Evolutionary conservation across 2,797 vertebrate species (phyloP).

Genomic region (Anguilla anguilla): DNA sequence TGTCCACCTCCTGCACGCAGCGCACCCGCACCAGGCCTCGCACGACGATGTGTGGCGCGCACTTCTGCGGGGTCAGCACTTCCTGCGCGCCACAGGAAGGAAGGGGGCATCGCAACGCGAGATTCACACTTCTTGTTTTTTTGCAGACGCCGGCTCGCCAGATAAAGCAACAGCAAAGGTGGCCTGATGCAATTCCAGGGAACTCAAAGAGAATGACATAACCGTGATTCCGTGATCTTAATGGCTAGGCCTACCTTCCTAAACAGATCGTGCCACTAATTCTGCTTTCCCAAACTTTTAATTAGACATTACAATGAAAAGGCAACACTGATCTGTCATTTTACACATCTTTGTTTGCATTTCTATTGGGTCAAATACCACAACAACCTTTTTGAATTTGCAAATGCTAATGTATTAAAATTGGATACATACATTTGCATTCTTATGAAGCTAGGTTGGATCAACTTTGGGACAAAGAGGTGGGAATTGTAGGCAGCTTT

Average conservation of each 20-base stretch:
- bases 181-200: background rate
- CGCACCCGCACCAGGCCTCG: constrained; percentile 83
- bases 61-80: constrained; percentile 86
- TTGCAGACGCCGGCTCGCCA: background rate
- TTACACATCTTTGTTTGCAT: background rate
- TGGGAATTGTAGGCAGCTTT: background rate
- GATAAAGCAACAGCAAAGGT: background rate
- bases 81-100: constrained; percentile 72
- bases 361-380: background rate
- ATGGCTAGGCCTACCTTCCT: background rate
- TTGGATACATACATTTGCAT: background rate
- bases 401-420: background rate
- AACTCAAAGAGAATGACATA: background rate
- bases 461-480: background rate
- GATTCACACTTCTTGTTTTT: background rate
- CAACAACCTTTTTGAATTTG: background rate
- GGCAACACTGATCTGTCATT: background rate
- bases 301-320: background rate
- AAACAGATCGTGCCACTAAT: background rate
- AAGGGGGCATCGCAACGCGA: background rate
- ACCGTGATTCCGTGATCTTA: background rate
- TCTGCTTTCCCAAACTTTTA: background rate
- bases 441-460: background rate
- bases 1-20: constrained; percentile 91
- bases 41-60: constrained; percentile 85